Conservation (phyloP, 2,113 vertebrate species). For the Cheilinus undulatus region DNA sequence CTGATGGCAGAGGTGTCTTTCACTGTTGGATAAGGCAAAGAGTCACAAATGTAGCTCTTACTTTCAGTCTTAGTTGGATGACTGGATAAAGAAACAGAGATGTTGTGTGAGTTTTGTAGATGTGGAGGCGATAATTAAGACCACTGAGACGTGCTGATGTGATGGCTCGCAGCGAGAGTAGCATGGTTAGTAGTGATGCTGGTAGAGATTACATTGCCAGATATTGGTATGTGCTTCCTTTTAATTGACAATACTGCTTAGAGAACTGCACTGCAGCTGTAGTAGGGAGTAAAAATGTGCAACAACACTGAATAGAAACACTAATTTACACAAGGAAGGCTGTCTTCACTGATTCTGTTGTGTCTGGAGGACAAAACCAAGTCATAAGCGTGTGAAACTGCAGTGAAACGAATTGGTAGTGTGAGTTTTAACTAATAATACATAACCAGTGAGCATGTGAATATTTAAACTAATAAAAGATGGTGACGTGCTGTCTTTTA, state of each 20-base stretch:
- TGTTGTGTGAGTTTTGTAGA: conserved; percentile 40
- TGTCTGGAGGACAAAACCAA: background rate
- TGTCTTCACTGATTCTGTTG: conserved; percentile 20
- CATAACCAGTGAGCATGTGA: conserved; percentile 14
- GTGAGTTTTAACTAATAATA: conserved; percentile 2
- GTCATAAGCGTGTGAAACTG: conserved; percentile 18
- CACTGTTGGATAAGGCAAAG: conserved; percentile 17
- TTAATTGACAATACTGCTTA: conserved; percentile 41
- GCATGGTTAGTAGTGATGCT: conserved; percentile 56
- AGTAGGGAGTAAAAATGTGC: conserved; percentile 17
- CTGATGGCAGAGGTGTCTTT: conserved; percentile 33
- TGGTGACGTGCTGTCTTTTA: conserved; percentile 28
- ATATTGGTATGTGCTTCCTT: conserved; percentile 65
- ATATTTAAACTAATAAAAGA: background rate
- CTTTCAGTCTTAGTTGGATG: conserved; percentile 32
- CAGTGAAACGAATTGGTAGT: background rate
- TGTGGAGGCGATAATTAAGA: conserved; percentile 44
- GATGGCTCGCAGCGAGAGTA: conserved; percentile 49
- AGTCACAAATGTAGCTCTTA: conserved; percentile 40
- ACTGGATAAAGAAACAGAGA: conserved; percentile 15
- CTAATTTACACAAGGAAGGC: conserved; percentile 6
- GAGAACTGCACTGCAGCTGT: conserved; percentile 13
- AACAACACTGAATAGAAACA: background rate
- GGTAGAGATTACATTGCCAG: conserved; percentile 54
- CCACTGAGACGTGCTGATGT: conserved; percentile 41